These are phyloP conservation scores for Girardia tigrina DNA, from an alignment of 2,888 invertebrate species.

Conservation along the genomic window DNA sequence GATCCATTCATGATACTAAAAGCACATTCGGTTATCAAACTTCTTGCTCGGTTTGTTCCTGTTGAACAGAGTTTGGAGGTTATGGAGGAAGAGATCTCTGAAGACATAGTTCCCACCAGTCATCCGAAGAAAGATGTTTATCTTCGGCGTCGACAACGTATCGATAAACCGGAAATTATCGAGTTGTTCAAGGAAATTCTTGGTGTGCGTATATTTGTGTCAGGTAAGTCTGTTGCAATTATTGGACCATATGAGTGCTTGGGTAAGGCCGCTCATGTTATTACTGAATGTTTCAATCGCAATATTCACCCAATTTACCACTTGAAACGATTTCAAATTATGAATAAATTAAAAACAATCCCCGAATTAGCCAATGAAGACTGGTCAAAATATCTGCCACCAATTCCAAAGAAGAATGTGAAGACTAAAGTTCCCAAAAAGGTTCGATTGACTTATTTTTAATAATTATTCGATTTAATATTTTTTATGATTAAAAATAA, in stretches of 20 bases:
- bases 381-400: slow-evolving; percentile 23
- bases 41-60: slow-evolving; percentile 84
- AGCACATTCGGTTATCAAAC: slow-evolving; percentile 82
- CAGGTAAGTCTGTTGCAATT: slow-evolving; percentile 88
- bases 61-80: slow-evolving; percentile 62
- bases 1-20: slow-evolving; percentile 92
- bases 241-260: slow-evolving; percentile 83
- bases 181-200: slow-evolving; percentile 80
- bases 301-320: slow-evolving; percentile 26
- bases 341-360: not conserved
- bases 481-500: slow-evolving; percentile 58
- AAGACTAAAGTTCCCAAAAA: slow-evolving; percentile 24
- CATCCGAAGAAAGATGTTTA: slow-evolving; percentile 77
- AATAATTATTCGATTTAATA: not conserved
- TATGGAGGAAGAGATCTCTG: slow-evolving; percentile 70
- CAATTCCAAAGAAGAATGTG: not conserved
- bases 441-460: not conserved
- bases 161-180: slow-evolving; percentile 87
- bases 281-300: not conserved
- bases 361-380: not conserved
- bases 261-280: slow-evolving; percentile 47
- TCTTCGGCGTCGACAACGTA: slow-evolving; percentile 75
- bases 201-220: slow-evolving; percentile 84
- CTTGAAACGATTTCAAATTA: slow-evolving; percentile 12
- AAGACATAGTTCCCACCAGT: slow-evolving; percentile 80